A percentile compares a stretch with the other conserved stretches of the same genome.
phyloP scores from a whole-genome alignment of 1,140 invertebrate species.

The Hyles euphorbiae region DNA sequence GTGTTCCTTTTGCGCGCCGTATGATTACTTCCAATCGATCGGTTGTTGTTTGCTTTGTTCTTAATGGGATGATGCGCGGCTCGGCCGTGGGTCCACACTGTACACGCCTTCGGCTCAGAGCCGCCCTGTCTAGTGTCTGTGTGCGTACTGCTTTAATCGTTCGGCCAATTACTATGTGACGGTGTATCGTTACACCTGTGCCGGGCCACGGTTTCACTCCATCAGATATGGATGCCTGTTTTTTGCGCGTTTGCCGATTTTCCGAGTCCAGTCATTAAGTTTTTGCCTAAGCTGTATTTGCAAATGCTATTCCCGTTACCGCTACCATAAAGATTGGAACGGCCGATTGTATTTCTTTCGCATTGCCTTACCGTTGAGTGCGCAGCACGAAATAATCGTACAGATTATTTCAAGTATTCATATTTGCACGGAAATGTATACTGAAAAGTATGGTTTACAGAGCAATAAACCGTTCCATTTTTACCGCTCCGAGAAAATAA shows the following conservation, averaged over 20 bases:
- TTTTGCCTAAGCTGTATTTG: conserved; percentile 25
- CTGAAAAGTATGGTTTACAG: conserved; percentile 20
- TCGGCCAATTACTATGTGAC: too few species aligned
- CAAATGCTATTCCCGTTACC: conserved; percentile 31
- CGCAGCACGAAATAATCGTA: conserved; percentile 28
- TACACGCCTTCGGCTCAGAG: too few species aligned
- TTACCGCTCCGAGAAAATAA: conserved; percentile 20
- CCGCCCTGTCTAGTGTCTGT: too few species aligned
- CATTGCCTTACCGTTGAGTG: conserved; percentile 28
- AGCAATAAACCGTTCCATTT: conserved; percentile 25
- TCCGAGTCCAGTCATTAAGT: conserved; percentile 25
- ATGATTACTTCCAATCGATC: conserved; percentile 3
- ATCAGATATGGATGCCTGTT: conserved; percentile 5
- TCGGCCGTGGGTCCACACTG: too few species aligned
- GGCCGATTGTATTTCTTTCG: conserved; percentile 24
- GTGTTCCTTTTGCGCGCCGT: conserved; percentile 3
- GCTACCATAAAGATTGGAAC: conserved; percentile 21
- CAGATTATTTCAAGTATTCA: conserved; percentile 24
- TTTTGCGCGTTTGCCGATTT: conserved; percentile 12
- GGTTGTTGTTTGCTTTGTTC: too few species aligned
- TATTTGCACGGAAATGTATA: conserved; percentile 32
- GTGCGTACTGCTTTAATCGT: too few species aligned
- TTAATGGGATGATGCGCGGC: too few species aligned
- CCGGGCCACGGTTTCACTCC: background rate
- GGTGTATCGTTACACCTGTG: background rate